phyloP scores from a whole-genome alignment of 2,888 invertebrate genomes.

The Scaptomyza tumidula region DNA sequence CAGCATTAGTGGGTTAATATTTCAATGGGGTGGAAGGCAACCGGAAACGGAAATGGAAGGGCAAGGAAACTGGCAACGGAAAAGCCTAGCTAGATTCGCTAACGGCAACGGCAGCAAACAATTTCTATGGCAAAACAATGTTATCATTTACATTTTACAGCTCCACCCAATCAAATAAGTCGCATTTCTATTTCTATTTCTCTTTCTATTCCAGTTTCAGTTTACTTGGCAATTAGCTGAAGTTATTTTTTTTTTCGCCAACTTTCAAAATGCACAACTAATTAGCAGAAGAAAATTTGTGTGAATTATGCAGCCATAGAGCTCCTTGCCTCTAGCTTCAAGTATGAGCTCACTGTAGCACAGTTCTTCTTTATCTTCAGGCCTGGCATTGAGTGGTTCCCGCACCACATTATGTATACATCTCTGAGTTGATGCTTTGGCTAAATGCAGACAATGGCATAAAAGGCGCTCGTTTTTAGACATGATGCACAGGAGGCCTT shows the following conservation, averaged over 20 bases:
- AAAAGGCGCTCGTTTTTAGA: conserved; percentile 64
- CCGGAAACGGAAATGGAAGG: conserved; percentile 44
- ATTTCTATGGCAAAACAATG: conserved; percentile 55
- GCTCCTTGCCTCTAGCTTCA: conserved; percentile 17
- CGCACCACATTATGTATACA: conserved; percentile 14
- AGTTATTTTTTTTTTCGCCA: conserved; percentile 31
- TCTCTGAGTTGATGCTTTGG: conserved; percentile 22
- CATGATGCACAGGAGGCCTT: conserved; percentile 62
- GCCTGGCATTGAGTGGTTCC: conserved; percentile 72
- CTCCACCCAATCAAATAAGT: conserved; percentile 66
- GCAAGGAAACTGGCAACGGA: conserved; percentile 52
- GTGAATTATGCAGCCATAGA: conserved; percentile 56
- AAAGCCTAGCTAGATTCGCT: conserved; percentile 30
- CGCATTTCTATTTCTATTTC: conserved; percentile 21
- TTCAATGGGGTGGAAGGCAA: conserved; percentile 44
- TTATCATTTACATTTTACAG: conserved; percentile 43
- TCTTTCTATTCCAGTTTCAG: conserved; percentile 30
- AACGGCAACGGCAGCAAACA: conserved; percentile 1
- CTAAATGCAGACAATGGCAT: conserved; percentile 69
- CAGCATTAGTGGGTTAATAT: conserved; percentile 75
- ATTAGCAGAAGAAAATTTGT: conserved; percentile 53
- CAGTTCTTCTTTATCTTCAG: conserved; percentile 39
- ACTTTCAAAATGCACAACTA: conserved; percentile 63
- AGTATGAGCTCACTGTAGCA: conserved; percentile 27
- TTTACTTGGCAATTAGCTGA: conserved; percentile 67